These are phyloP conservation scores for Abscondita cerata DNA, from an alignment of 2,888 invertebrate species.

Conservation along the genomic window DNA sequence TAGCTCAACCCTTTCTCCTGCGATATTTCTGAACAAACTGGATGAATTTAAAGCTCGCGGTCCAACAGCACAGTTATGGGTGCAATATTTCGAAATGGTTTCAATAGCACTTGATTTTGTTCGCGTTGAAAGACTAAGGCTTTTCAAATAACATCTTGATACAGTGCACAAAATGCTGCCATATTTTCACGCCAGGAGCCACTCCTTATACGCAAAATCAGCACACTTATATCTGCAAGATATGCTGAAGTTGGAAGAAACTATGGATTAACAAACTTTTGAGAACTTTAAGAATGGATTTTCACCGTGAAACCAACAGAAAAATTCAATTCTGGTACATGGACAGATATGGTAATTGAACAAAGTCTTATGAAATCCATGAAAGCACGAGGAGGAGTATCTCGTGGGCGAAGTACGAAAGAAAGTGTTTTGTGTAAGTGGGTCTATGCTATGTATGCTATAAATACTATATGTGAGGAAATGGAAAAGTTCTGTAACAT, in stretches of 20 bases:
- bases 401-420: constrained; percentile 35
- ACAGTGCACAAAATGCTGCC: constrained; percentile 48
- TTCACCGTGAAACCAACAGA: constrained; percentile 47
- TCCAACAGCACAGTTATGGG: constrained; percentile 8
- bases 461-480: constrained; percentile 44
- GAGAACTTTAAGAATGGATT: constrained; percentile 42
- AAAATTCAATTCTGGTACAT: constrained; percentile 43
- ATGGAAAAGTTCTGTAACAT: constrained; percentile 39
- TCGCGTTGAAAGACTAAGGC: constrained; percentile 43
- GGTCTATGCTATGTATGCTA: constrained; percentile 41
- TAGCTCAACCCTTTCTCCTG: constrained; percentile 12
- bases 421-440: constrained; percentile 46
- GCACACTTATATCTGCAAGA: constrained; percentile 43
- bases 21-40: background rate
- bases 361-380: constrained; percentile 33
- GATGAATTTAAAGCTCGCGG: constrained; percentile 10
- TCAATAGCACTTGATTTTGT: constrained; percentile 33
- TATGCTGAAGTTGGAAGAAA: constrained; percentile 45
- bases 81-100: constrained; percentile 20
- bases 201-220: constrained; percentile 49
- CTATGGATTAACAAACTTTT: constrained; percentile 42
- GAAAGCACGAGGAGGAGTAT: constrained; percentile 32
- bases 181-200: constrained; percentile 47
- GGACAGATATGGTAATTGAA: constrained; percentile 30
- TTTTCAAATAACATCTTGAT: constrained; percentile 46